Evolutionary conservation across 2,888 invertebrate genomes (phyloP).

Genomic region (Romanomermis culicivorax): DNA sequence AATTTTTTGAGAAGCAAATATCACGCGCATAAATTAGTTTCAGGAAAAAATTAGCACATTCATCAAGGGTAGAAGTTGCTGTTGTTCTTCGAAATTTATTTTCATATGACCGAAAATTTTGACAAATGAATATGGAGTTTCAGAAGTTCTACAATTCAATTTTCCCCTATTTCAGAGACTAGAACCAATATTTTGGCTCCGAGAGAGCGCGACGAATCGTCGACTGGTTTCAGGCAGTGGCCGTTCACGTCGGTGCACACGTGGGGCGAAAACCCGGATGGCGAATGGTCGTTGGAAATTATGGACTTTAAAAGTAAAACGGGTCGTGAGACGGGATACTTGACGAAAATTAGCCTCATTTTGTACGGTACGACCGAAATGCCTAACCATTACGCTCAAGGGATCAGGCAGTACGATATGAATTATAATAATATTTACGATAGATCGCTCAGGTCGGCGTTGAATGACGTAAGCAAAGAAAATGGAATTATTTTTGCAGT

Average conservation of each 20-base stretch:
- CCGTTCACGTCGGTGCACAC: constrained; percentile 66
- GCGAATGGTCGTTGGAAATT: constrained; percentile 33
- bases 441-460: not conserved
- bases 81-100: no score
- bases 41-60: no score
- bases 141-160: no score
- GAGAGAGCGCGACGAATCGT: constrained; percentile 47
- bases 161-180: constrained; percentile 44
- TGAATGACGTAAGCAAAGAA: no score
- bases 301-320: constrained; percentile 10
- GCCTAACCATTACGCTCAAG: constrained; percentile 13
- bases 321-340: constrained; percentile 5
- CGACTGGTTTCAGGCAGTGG: constrained; percentile 54
- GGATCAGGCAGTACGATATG: constrained; percentile 10
- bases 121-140: no score
- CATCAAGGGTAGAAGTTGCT: no score
- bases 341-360: constrained; percentile 14
- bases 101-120: no score
- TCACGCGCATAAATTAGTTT: no score
- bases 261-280: constrained; percentile 63
- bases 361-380: constrained; percentile 15
- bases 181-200: constrained; percentile 46
- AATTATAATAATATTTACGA: constrained; percentile 10
- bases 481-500: no score
- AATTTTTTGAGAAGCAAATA: no score